These are phyloP conservation scores for Leptopterna dolabrata DNA, from an alignment of 2,888 invertebrate genomes.

Conservation along the genomic window DNA sequence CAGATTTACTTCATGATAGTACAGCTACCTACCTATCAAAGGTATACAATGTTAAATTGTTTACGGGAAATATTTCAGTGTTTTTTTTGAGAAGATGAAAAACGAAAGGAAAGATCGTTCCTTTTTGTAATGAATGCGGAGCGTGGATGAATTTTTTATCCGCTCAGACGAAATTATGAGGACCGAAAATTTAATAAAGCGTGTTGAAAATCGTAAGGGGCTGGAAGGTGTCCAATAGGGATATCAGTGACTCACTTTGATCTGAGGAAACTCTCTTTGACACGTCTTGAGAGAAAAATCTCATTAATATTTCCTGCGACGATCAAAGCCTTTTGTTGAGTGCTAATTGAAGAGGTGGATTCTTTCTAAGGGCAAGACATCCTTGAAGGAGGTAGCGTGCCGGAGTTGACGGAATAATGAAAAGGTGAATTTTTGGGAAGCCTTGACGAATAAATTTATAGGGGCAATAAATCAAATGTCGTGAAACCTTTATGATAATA, in stretches of 20 bases:
- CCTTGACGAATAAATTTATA: no score
- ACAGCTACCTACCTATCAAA: no score
- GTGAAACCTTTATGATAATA: no score
- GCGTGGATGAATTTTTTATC: no score
- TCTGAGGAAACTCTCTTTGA: background rate
- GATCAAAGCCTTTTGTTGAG: conserved; percentile 28
- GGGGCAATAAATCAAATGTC: no score
- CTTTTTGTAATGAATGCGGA: no score
- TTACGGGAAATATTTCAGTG: no score
- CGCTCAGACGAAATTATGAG: no score
- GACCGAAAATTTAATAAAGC: background rate
- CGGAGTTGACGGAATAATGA: background rate
- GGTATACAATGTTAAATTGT: no score
- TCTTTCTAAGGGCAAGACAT: background rate
- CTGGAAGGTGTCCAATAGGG: background rate
- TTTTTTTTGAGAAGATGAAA: no score
- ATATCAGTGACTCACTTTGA: conserved; percentile 16
- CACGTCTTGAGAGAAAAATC: conserved; percentile 18
- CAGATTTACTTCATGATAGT: no score
- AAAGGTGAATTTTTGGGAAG: background rate
- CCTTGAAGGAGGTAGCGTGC: background rate
- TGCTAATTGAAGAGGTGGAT: background rate
- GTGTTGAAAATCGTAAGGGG: background rate
- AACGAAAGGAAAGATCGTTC: no score
- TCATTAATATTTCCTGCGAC: conserved; percentile 17